Percentiles rank a stretch among this genome's conserved stretches.
These are phyloP conservation scores for Drosophila pallidifrons DNA, from an alignment of 1,140 invertebrate genomes.

Conservation along the genomic window DNA sequence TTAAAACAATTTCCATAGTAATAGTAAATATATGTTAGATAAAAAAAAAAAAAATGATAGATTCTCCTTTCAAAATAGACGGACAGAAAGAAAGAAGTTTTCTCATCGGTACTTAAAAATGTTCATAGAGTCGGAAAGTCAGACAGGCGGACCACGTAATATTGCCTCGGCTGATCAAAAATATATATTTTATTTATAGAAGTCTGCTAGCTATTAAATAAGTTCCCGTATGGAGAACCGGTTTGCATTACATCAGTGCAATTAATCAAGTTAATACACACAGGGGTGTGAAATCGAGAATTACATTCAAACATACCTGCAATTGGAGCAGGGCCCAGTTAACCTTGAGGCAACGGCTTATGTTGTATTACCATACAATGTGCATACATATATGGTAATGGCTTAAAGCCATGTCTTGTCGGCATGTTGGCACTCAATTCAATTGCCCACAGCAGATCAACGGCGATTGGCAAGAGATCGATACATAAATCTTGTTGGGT, in stretches of 20 bases:
- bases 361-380: conserved; percentile 1
- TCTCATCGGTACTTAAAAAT: too few species aligned
- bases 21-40: too few species aligned
- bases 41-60: too few species aligned
- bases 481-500: conserved; percentile 35
- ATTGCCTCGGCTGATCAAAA: too few species aligned
- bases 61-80: too few species aligned
- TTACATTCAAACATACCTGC: conserved; percentile 4
- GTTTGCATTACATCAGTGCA: conserved; percentile 27
- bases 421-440: conserved; percentile 27
- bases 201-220: too few species aligned
- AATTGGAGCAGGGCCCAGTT: conserved; percentile 46
- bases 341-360: conserved; percentile 29
- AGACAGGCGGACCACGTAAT: too few species aligned
- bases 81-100: too few species aligned
- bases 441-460: conserved; percentile 16
- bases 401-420: conserved; percentile 7
- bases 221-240: conserved; percentile 3
- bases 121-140: too few species aligned
- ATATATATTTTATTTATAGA: too few species aligned
- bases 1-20: too few species aligned
- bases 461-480: neutral
- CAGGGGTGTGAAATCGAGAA: conserved; percentile 36
- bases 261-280: conserved; percentile 11
- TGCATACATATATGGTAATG: conserved; percentile 32